These are phyloP conservation scores for Neoscelio sp. DNA, from an alignment of 2,888 invertebrate genomes.

Conservation along the genomic window DNA sequence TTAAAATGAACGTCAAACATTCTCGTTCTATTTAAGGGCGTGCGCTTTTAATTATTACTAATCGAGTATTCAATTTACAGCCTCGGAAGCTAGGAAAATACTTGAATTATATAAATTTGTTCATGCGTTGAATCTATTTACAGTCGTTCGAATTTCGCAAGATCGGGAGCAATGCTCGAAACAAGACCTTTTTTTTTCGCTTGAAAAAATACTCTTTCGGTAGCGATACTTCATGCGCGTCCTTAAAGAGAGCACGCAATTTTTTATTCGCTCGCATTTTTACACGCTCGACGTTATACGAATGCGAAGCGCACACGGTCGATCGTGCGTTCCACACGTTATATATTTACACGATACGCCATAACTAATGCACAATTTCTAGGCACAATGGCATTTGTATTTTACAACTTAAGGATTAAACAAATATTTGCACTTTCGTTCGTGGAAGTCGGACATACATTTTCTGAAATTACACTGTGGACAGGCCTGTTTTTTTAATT, in stretches of 20 bases:
- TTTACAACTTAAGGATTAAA: constrained; percentile 64
- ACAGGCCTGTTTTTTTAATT: too few species aligned
- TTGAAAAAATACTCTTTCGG: constrained; percentile 10
- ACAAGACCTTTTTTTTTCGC: too few species aligned
- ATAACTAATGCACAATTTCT: constrained; percentile 49
- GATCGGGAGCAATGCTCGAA: too few species aligned
- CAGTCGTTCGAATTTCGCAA: too few species aligned
- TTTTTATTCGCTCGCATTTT: constrained; percentile 69
- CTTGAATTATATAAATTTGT: too few species aligned
- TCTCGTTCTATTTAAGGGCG: constrained; percentile 15
- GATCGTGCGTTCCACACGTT: constrained; percentile 22
- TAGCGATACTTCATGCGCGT: constrained; percentile 15
- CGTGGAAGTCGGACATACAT: constrained; percentile 33
- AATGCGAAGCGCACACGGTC: constrained; percentile 29
- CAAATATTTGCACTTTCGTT: constrained; percentile 74
- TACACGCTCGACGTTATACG: constrained; percentile 55
- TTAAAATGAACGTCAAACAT: constrained; percentile 35
- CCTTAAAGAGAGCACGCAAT: constrained; percentile 24
- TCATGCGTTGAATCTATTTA: too few species aligned
- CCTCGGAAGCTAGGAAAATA: too few species aligned
- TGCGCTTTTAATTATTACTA: constrained; percentile 12
- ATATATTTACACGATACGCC: constrained; percentile 51
- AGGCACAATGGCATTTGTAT: constrained; percentile 78
- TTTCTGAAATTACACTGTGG: background rate
- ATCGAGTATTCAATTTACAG: too few species aligned